These are phyloP conservation scores for Puntigrus tetrazona DNA, from an alignment of 2,113 vertebrate genomes.

Conservation along the genomic window DNA sequence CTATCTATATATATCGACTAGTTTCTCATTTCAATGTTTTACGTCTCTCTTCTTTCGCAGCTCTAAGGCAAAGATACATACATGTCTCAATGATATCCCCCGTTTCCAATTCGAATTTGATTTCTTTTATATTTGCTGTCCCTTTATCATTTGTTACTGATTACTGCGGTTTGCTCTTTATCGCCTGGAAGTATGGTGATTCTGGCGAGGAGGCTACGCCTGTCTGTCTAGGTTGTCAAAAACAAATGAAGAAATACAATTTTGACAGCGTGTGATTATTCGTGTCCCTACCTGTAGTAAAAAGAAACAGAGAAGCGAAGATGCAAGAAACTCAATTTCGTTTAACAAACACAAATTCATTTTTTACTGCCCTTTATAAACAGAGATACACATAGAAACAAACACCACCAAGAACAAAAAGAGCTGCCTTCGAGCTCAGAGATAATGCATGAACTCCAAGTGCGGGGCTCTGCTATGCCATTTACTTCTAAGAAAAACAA, in stretches of 20 bases:
- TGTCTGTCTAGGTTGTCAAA: neutral
- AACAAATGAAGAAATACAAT: neutral
- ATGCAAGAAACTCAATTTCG: neutral
- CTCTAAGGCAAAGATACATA: neutral
- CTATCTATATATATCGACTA: neutral
- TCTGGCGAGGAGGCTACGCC: neutral
- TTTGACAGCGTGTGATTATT: conserved; percentile 31
- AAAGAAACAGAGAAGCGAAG: neutral
- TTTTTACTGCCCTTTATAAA: neutral
- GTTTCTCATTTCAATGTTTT: too few relatives aligned
- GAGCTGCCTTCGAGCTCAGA: conserved; percentile 16
- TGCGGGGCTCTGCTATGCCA: neutral
- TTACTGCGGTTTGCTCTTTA: neutral
- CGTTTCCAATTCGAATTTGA: conserved; percentile 46
- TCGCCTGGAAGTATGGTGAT: neutral
- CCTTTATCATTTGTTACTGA: conserved; percentile 5
- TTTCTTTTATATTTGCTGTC: conserved; percentile 10
- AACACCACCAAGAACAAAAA: conserved; percentile 29
- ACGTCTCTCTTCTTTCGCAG: neutral
- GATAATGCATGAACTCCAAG: neutral
- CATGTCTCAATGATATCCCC: neutral
- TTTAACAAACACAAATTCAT: neutral
- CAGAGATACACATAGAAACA: conserved; percentile 7
- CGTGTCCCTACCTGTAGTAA: neutral
- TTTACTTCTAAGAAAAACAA: conserved; percentile 6